These are phyloP conservation scores for Limanda limanda DNA, from an alignment of 2,113 vertebrate species.

Conservation along the genomic window DNA sequence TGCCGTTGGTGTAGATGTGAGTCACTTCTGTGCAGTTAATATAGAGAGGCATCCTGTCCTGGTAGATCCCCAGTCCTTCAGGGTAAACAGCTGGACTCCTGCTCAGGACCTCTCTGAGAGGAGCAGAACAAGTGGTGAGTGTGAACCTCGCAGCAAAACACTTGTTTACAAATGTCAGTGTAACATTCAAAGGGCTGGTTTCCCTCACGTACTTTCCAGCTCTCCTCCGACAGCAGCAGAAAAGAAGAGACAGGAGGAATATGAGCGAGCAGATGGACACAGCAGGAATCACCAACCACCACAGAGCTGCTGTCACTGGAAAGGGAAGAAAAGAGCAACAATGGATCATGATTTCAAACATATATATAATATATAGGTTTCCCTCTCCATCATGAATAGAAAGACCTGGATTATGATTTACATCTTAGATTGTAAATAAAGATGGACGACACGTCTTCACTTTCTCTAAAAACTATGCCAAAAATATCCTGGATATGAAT, in stretches of 20 bases:
- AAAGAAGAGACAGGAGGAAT: constrained; percentile 44
- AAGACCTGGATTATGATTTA: too few species aligned
- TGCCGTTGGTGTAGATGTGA: constrained; percentile 84
- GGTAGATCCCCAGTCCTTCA: constrained; percentile 65
- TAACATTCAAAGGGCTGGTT: background rate
- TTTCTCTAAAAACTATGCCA: too few species aligned
- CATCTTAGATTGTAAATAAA: too few species aligned
- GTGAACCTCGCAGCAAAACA: background rate
- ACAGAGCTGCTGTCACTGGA: constrained; percentile 35
- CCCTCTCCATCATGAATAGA: too few species aligned
- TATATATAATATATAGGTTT: too few species aligned
- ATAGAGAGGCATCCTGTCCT: constrained; percentile 78
- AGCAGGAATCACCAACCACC: constrained; percentile 66
- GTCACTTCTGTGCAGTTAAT: constrained; percentile 84
- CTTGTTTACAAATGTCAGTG: background rate
- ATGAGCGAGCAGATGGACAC: constrained; percentile 48
- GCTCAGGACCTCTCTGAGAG: constrained; percentile 55
- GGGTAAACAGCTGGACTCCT: constrained; percentile 56
- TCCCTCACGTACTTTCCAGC: constrained; percentile 61
- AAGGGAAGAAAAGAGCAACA: background rate
- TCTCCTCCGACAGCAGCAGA: constrained; percentile 63
- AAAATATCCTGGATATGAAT: too few species aligned
- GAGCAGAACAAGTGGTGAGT: background rate
- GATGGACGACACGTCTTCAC: too few species aligned
- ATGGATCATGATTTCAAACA: too few species aligned